Evolutionary conservation across 2,113 vertebrate species (phyloP), one percentile per base, ranked within the genome.

Genomic region (Bettongia penicillata): DNA sequence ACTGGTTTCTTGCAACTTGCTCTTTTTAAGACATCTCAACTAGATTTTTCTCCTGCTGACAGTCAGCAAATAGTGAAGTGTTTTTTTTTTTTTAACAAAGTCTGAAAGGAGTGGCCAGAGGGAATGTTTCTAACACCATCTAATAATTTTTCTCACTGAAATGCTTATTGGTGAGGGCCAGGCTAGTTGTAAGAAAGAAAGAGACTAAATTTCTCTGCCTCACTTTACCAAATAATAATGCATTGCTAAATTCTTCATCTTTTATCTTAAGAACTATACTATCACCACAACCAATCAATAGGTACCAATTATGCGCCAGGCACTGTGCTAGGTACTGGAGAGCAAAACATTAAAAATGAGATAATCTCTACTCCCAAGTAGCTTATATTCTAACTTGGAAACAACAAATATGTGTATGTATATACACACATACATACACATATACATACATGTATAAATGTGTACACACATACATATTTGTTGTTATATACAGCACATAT

Each of bases 91-190:
- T 53, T 94, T 91, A 51, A 90, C 43, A 90, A 50, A 14, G 31
- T 53, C 94, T 90, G 53, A 57, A 91, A 96, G 92, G 26, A 92
- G 89, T 0, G 53, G 14, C 53, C 51, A 94, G 31, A n/a, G 52
- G 90, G 22, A 11, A 7, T 51, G 61, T 91, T 92, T 57, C 50
- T 91, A 94, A 91, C 22, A 52, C 14, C 47, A 57, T 10, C 12
- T 50, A 84, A 53, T 90, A 50, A 90, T 90, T 49, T 26, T 90
- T 90, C 49, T 90, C 89, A 12, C 89, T 50, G 48, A 50, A 90
- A 50, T 37, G 48, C 10, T n/a, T 91, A 84, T 77, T 51, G 47
- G 51, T 47, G 25, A 1, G 1, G 3, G 53, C 48, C 49, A 31
- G 91, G 48, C 37, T 52, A 28, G n/a, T 6, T 19, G 8, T 92